A percentile compares a stretch with the other conserved stretches of the same genome.
phyloP scores from a whole-genome alignment of 1,140 invertebrate genomes.

The Lordiphosa mommai region DNA sequence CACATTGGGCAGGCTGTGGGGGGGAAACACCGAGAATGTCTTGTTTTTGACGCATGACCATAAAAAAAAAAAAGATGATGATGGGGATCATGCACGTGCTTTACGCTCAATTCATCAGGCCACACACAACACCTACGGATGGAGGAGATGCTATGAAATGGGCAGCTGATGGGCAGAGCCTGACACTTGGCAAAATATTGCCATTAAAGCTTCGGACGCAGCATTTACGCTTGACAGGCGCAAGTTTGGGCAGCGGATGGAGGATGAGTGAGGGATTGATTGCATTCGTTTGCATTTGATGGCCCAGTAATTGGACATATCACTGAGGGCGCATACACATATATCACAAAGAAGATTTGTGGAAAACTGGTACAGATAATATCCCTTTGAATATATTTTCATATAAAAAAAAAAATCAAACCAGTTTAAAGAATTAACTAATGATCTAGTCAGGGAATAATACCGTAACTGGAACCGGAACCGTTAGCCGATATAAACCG shows the following conservation, averaged over 20 bases:
- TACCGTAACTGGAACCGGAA: too few species aligned
- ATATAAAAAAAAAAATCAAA: too few species aligned
- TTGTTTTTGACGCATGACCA: slow-evolving; percentile 70
- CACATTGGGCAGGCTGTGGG: slow-evolving; percentile 47
- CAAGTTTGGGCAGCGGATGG: not conserved
- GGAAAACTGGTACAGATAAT: not conserved
- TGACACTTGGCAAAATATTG: slow-evolving; percentile 70
- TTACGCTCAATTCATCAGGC: slow-evolving; percentile 71
- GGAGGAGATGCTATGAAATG: slow-evolving; percentile 4
- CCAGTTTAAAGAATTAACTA: too few species aligned
- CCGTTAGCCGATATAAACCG: too few species aligned
- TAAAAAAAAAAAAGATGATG: slow-evolving; percentile 77
- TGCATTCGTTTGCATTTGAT: slow-evolving; percentile 65
- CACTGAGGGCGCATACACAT: slow-evolving; percentile 14
- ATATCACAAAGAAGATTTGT: too few species aligned
- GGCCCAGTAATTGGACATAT: slow-evolving; percentile 49
- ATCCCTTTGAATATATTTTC: too few species aligned
- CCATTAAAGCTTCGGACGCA: slow-evolving; percentile 70
- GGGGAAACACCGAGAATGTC: slow-evolving; percentile 26
- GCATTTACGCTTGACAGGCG: slow-evolving; percentile 60
- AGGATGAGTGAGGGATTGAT: slow-evolving; percentile 33
- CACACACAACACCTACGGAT: slow-evolving; percentile 52
- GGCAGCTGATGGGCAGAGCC: slow-evolving; percentile 48
- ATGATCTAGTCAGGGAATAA: too few species aligned
- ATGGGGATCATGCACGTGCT: slow-evolving; percentile 74